phyloP scores from a whole-genome alignment of 2,797 vertebrate species.

The Distichodus sexfasciatus region DNA sequence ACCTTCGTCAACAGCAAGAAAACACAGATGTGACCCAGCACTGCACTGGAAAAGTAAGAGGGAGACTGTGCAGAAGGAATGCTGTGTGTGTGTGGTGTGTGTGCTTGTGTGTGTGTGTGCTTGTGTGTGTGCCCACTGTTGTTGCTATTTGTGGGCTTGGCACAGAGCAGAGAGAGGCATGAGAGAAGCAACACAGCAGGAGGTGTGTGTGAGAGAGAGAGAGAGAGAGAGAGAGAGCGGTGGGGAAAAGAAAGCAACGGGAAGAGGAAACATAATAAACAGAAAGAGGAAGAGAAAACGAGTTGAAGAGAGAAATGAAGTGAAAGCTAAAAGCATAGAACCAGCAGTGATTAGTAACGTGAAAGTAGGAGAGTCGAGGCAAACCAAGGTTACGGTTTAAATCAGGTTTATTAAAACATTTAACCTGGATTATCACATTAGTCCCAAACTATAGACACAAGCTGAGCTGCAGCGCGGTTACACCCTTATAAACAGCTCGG shows the following conservation, averaged over 20 bases:
- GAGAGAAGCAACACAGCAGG: slow-evolving; percentile 44
- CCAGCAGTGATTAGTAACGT: too few species aligned
- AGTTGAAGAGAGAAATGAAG: background rate
- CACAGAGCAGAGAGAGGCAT: slow-evolving; percentile 33
- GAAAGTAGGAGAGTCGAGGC: too few species aligned
- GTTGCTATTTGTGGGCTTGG: slow-evolving; percentile 46
- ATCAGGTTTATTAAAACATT: too few species aligned
- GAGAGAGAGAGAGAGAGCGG: background rate
- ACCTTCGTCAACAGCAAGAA: too few species aligned
- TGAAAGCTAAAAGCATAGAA: background rate
- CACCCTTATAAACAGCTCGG: too few species aligned
- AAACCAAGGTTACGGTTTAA: too few species aligned
- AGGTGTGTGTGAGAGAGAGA: slow-evolving; percentile 49
- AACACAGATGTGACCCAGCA: background rate
- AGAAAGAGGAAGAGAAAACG: background rate
- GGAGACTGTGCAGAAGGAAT: background rate
- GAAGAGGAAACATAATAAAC: background rate
- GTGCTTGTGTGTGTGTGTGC: background rate
- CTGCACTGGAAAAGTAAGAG: background rate
- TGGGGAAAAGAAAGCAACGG: background rate
- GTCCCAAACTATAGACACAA: too few species aligned
- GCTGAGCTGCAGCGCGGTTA: too few species aligned
- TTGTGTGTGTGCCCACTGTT: slow-evolving; percentile 2
- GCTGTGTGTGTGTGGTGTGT: background rate
- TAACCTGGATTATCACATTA: too few species aligned